phyloP scores from a whole-genome alignment of 2,113 vertebrate genomes.

The Helogale parvula region DNA sequence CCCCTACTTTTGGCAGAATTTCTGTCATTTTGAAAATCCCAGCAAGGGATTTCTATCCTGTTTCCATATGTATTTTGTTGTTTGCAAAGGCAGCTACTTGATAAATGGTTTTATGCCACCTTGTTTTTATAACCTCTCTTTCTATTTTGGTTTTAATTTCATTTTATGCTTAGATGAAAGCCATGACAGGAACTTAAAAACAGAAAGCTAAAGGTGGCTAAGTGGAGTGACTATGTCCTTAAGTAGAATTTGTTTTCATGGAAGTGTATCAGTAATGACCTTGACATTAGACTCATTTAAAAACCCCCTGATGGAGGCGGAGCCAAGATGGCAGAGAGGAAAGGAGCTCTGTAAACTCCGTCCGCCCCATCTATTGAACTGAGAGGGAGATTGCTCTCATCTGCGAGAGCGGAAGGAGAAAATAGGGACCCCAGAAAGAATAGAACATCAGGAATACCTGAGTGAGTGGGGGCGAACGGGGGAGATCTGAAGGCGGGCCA shows the following conservation, averaged over 20 bases:
- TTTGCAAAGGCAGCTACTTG: not conserved
- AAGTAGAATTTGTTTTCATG: not conserved
- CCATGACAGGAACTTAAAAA: not conserved
- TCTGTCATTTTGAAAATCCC: conserved; percentile 25
- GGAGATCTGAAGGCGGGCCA: too few relatives aligned
- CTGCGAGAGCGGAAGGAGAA: too few relatives aligned
- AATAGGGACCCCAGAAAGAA: too few relatives aligned
- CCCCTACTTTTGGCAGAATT: not conserved
- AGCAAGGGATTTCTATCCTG: not conserved
- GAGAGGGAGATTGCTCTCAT: too few relatives aligned
- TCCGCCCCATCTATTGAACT: too few relatives aligned
- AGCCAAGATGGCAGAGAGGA: too few relatives aligned
- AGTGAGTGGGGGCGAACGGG: too few relatives aligned
- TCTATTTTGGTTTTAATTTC: not conserved
- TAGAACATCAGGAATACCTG: too few relatives aligned
- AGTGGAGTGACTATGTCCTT: not conserved
- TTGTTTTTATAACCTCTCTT: not conserved
- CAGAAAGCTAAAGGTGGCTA: not conserved
- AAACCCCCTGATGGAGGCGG: not conserved
- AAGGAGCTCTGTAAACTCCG: too few relatives aligned
- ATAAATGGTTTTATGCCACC: not conserved
- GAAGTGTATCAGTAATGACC: not conserved
- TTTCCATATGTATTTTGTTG: not conserved
- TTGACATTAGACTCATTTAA: not conserved
- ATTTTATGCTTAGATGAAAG: not conserved